Percentiles rank a stretch among this genome's conserved stretches.
phyloP scores from a whole-genome alignment of 2,888 invertebrate genomes.

The Macrosoma leucophasiata region DNA sequence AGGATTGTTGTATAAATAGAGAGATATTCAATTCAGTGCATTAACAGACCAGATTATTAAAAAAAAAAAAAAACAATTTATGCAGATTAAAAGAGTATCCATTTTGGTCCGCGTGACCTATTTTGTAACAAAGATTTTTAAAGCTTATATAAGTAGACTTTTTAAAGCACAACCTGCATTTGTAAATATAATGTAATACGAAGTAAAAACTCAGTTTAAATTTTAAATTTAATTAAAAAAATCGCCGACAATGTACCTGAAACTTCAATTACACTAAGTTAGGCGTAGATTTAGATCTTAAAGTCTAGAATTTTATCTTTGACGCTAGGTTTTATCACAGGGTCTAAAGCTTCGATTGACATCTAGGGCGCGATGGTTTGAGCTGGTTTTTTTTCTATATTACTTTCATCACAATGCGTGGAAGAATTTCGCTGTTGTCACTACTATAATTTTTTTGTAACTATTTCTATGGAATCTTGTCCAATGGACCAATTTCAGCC shows the following conservation, averaged over 20 bases:
- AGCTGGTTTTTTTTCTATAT: conserved; percentile 28
- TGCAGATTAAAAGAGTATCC: too few species aligned
- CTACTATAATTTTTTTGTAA: conserved; percentile 27
- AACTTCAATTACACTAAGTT: conserved; percentile 71
- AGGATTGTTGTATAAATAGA: too few species aligned
- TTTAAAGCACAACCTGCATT: conserved; percentile 33
- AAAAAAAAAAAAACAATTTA: too few species aligned
- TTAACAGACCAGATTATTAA: too few species aligned
- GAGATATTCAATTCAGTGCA: too few species aligned
- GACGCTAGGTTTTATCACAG: conserved; percentile 68
- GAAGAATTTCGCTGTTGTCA: conserved; percentile 55
- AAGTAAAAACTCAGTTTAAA: conserved; percentile 44
- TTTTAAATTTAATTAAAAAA: conserved; percentile 35
- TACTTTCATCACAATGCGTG: conserved; percentile 19
- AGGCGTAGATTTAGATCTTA: conserved; percentile 60
- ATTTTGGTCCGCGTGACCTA: too few species aligned
- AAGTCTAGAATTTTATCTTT: conserved; percentile 60
- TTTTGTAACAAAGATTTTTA: too few species aligned
- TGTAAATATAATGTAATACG: conserved; percentile 50
- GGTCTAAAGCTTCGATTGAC: conserved; percentile 53
- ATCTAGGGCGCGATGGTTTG: conserved; percentile 30
- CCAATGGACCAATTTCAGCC: conserved; percentile 25
- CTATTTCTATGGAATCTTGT: conserved; percentile 11
- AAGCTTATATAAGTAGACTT: conserved; percentile 28
- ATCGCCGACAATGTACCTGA: conserved; percentile 73